Evolutionary conservation across 2,797 vertebrate species (phyloP), one percentile per base, ranked within the genome.

Genomic region (Halcyon leucocephala): DNA sequence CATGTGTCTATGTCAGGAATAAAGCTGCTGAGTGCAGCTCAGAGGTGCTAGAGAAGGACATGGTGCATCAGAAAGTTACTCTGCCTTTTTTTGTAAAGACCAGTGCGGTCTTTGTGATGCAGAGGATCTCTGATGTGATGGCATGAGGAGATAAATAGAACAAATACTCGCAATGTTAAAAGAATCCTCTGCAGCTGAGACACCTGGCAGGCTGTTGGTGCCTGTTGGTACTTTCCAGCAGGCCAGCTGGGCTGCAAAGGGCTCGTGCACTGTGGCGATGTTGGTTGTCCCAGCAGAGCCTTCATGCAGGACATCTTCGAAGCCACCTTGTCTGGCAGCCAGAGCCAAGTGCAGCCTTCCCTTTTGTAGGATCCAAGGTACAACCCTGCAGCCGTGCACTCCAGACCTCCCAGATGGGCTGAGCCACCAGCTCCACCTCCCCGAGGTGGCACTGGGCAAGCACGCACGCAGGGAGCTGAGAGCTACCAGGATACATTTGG

Each of bases 251-350:
- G 61, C 72, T 82, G 61, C 61, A 25, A 0, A 46, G 37, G 49
- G 20, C 66, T 79, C 0, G 0, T 39, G 65, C 18, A 0, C 48
- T 14, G 0, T 10, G 42, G 17, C 31, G 10, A 0, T 2, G 1
- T 16, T 41, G 31, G 14, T 33, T 82, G 54, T 37, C 33, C 14
- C 37, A 26, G 44, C 41, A 78, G 14, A 39, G 3, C 33, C 44
- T 91, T 57, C 48, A 3, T 0, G 0, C 2, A 5, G 55, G 46
- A 21, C 44, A 33, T 42, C 31, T 25, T 14, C 8, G 16, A 72
- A 74, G 16, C 22, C 18, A 7, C 12, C 9, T 17, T 33, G 10
- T 64, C 42, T 16, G 60, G 54, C 42, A 70, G 58, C 16, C 28
- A 19, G 42, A 66, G 15, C 14, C 0, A 3, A 29, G 28, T 4